Evolutionary conservation across 2,113 vertebrate genomes (phyloP).

Genomic region (Psittacula cyanocephala): DNA sequence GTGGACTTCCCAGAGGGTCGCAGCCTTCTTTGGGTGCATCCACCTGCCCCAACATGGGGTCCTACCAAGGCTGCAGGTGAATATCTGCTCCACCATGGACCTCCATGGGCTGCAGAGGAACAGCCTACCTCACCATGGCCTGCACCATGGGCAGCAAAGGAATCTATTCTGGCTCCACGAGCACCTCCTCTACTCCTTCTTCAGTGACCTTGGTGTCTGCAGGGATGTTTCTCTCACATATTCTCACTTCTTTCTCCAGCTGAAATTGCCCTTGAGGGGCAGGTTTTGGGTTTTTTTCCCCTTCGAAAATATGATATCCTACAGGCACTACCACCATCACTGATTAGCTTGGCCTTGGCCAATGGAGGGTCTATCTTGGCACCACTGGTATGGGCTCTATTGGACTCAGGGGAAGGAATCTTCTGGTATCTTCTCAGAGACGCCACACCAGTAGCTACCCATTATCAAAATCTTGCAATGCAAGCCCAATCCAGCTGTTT

Average conservation of each 20-base stretch:
- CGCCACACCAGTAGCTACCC: fast-evolving
- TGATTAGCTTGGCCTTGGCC: neutral
- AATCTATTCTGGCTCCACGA: neutral
- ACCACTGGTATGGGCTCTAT: neutral
- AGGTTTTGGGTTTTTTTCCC: neutral
- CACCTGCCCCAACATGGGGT: neutral
- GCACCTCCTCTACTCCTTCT: neutral
- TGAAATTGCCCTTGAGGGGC: neutral
- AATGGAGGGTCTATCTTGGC: neutral
- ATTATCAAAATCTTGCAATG: neutral
- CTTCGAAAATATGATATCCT: neutral
- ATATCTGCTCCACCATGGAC: neutral
- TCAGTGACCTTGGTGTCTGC: neutral
- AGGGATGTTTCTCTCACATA: neutral
- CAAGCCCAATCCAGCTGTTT: neutral
- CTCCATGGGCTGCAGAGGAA: neutral
- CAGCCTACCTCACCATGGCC: neutral
- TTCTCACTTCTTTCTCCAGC: neutral
- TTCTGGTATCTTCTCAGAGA: neutral
- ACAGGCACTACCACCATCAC: too few relatives aligned
- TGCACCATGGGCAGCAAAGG: too few relatives aligned
- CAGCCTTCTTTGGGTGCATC: neutral
- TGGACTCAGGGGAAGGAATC: neutral
- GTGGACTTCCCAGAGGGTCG: neutral
- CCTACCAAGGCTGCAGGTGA: neutral